A percentile compares a stretch with the other conserved stretches of the same genome.
These are phyloP conservation scores for Amphipyra berbera DNA, from an alignment of 2,888 invertebrate species.

Conservation along the genomic window DNA sequence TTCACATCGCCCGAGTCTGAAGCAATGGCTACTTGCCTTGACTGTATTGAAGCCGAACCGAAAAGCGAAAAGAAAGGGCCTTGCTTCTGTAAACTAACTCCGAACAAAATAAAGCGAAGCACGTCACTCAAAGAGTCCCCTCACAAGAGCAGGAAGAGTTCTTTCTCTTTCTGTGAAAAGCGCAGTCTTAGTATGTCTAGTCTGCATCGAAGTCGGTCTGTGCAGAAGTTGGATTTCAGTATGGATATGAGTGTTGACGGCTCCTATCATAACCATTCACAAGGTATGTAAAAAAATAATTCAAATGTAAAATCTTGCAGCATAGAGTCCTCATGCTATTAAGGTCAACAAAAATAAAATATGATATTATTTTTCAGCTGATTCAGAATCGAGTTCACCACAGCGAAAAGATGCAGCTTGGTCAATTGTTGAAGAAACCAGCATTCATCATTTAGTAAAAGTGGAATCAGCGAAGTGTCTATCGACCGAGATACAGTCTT, in stretches of 20 bases:
- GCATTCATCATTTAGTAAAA: constrained; percentile 72
- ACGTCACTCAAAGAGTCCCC: constrained; percentile 83
- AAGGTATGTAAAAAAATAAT: constrained; percentile 68
- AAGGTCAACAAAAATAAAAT: not conserved
- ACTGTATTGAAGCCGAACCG: constrained; percentile 73
- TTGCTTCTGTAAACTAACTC: constrained; percentile 79
- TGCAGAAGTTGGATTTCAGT: constrained; percentile 87
- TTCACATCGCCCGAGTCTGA: constrained; percentile 84
- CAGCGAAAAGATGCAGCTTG: constrained; percentile 67
- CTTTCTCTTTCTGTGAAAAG: constrained; percentile 75
- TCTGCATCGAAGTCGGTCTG: constrained; percentile 83
- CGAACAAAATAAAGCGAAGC: constrained; percentile 79
- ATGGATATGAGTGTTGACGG: constrained; percentile 89
- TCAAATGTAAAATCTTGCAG: too few relatives aligned
- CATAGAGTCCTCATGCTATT: too few relatives aligned
- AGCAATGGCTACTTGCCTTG: constrained; percentile 80
- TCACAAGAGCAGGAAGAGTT: constrained; percentile 70
- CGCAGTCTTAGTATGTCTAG: constrained; percentile 84
- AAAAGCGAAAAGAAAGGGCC: constrained; percentile 70
- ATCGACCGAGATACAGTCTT: constrained; percentile 67
- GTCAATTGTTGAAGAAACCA: constrained; percentile 77
- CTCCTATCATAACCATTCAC: constrained; percentile 79
- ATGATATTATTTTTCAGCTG: constrained; percentile 69
- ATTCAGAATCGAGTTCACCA: constrained; percentile 70
- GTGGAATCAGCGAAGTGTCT: constrained; percentile 63